A percentile compares a stretch with the other conserved stretches of the same genome.
phyloP scores from a whole-genome alignment of 2,888 invertebrate genomes.

The Amiota communis region DNA sequence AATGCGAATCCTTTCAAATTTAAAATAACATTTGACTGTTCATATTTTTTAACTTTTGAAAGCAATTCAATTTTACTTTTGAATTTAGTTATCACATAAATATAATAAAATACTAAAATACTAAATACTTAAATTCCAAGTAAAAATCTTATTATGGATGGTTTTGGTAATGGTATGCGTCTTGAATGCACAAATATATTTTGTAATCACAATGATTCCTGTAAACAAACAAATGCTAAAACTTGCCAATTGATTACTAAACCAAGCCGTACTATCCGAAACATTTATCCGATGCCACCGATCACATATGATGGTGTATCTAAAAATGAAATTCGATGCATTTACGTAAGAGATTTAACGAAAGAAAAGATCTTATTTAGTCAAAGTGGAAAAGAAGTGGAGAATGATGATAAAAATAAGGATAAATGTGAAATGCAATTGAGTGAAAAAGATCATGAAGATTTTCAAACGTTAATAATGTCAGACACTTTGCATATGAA shows the following conservation, averaged over 20 bases:
- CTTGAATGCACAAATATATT: neutral
- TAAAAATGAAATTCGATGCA: conserved; percentile 44
- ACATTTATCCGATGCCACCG: conserved; percentile 49
- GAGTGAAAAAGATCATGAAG: neutral
- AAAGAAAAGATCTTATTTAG: neutral
- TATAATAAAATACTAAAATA: too few relatives aligned
- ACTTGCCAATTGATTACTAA: neutral
- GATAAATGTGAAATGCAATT: conserved; percentile 19
- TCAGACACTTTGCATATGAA: neutral
- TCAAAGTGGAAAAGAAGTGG: neutral
- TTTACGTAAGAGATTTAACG: conserved; percentile 44
- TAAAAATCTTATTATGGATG: too few relatives aligned
- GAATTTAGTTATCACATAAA: too few relatives aligned
- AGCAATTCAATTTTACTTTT: too few relatives aligned
- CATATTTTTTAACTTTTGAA: too few relatives aligned
- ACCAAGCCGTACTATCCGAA: conserved; percentile 42
- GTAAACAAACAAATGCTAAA: neutral
- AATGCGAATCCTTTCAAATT: too few relatives aligned
- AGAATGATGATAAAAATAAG: neutral
- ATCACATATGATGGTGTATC: conserved; percentile 53
- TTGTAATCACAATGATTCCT: neutral
- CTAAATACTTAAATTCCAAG: too few relatives aligned
- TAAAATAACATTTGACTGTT: too few relatives aligned
- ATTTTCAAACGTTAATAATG: neutral
- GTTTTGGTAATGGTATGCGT: neutral